Percentiles rank a stretch among this genome's conserved stretches.
Conservation (phyloP, 2,888 invertebrate genomes). For the Falcaria lacertinaria region DNA sequence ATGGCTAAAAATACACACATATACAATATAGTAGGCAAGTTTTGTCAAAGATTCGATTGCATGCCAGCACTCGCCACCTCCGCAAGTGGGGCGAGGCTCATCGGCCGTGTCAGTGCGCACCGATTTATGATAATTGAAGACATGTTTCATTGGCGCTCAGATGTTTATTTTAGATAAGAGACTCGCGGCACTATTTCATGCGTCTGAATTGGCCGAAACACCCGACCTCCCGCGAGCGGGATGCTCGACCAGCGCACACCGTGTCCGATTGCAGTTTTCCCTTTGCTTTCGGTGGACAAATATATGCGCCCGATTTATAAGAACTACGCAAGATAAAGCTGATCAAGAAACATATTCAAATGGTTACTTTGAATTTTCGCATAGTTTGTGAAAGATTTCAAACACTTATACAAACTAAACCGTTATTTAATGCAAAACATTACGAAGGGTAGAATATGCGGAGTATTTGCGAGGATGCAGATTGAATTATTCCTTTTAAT, state of each 20-base stretch:
- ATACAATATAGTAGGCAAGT: too few relatives aligned
- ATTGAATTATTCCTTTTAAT: conserved; percentile 58
- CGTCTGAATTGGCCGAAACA: conserved; percentile 66
- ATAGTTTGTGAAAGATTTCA: conserved; percentile 10
- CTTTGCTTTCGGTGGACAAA: conserved; percentile 57
- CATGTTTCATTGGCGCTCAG: conserved; percentile 76
- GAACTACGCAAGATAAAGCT: conserved; percentile 50
- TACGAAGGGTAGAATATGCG: conserved; percentile 23
- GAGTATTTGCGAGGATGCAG: conserved; percentile 54
- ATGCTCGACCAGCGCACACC: conserved; percentile 29
- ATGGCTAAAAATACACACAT: too few relatives aligned
- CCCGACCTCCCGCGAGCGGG: conserved; percentile 67
- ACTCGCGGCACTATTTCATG: conserved; percentile 74
- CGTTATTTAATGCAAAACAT: conserved; percentile 13
- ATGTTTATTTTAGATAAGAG: conserved; percentile 79
- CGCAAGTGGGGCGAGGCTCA: conserved; percentile 56
- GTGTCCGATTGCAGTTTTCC: conserved; percentile 62
- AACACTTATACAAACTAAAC: conserved; percentile 17
- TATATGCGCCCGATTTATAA: conserved; percentile 62
- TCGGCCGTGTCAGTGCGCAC: conserved; percentile 64
- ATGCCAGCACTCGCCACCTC: conserved; percentile 41
- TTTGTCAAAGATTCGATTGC: conserved; percentile 41
- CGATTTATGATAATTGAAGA: conserved; percentile 80
- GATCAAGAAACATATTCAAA: conserved; percentile 32
- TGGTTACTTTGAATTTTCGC: conserved; percentile 24